phyloP scores from a whole-genome alignment of 2,113 vertebrate genomes.

The Genyomyrus donnyi region DNA sequence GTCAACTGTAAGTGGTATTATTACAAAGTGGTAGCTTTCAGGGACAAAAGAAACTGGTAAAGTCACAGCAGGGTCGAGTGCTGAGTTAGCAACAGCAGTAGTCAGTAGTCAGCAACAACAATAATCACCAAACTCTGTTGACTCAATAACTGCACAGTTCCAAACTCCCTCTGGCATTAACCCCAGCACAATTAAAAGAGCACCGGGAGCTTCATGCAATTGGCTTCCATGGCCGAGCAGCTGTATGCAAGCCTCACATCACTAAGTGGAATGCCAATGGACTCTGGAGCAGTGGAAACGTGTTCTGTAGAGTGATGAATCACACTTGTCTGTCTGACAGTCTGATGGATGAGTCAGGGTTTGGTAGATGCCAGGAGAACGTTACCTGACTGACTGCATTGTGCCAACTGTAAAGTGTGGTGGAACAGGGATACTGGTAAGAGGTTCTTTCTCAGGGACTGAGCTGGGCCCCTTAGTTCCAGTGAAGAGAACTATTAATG shows the following conservation, averaged over 20 bases:
- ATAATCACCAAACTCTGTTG: neutral
- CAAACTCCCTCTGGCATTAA: neutral
- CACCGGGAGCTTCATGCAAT: neutral
- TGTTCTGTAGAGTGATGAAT: neutral
- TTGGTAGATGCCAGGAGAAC: neutral
- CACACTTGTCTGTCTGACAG: neutral
- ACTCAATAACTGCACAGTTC: neutral
- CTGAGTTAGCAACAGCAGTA: neutral
- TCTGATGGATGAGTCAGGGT: neutral
- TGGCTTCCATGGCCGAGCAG: neutral
- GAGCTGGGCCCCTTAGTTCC: neutral
- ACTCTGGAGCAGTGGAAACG: neutral
- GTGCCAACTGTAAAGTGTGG: neutral
- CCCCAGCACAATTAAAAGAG: neutral
- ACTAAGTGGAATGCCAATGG: neutral
- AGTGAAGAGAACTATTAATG: neutral
- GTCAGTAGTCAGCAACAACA: neutral
- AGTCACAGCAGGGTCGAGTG: neutral
- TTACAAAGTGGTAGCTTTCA: neutral
- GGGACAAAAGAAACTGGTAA: neutral
- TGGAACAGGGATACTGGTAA: neutral
- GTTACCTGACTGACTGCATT: neutral
- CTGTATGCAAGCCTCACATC: neutral
- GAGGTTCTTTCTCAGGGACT: neutral
- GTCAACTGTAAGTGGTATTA: neutral